These are phyloP conservation scores for Cepaea hortensis DNA, from an alignment of 2,888 invertebrate species.

Conservation along the genomic window DNA sequence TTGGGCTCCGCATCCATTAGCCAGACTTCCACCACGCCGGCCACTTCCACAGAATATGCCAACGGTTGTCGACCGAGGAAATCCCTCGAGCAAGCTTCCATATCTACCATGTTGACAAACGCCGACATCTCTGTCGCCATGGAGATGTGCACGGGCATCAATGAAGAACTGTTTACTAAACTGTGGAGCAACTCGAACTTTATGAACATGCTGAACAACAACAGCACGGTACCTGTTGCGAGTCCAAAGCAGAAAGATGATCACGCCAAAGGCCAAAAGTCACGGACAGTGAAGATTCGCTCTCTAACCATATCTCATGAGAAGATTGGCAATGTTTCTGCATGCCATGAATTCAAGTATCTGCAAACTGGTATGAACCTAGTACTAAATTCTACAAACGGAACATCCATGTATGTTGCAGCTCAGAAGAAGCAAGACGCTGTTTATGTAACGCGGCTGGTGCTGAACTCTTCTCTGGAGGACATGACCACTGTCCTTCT, in stretches of 20 bases:
- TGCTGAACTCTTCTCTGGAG: neutral
- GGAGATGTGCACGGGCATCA: conserved; percentile 4
- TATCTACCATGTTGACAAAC: neutral
- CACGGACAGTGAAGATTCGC: neutral
- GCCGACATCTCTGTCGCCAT: neutral
- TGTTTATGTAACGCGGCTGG: neutral
- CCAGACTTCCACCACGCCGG: neutral
- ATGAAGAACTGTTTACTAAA: neutral
- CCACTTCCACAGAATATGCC: neutral
- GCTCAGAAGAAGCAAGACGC: neutral
- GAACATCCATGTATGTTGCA: neutral
- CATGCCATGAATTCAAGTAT: neutral
- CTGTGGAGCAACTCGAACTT: neutral
- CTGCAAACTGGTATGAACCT: neutral
- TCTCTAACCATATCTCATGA: neutral
- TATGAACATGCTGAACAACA: no score
- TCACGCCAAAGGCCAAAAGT: neutral
- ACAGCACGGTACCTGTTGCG: no score
- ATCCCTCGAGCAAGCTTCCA: neutral
- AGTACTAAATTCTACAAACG: neutral
- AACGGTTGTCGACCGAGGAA: neutral
- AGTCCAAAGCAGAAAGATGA: neutral
- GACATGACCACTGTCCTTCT: neutral
- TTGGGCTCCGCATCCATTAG: neutral
- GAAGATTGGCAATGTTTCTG: neutral